Evolutionary conservation across 1,140 invertebrate species (phyloP), one percentile per base, ranked within the genome.

Genomic region (Drosophila sproati): DNA sequence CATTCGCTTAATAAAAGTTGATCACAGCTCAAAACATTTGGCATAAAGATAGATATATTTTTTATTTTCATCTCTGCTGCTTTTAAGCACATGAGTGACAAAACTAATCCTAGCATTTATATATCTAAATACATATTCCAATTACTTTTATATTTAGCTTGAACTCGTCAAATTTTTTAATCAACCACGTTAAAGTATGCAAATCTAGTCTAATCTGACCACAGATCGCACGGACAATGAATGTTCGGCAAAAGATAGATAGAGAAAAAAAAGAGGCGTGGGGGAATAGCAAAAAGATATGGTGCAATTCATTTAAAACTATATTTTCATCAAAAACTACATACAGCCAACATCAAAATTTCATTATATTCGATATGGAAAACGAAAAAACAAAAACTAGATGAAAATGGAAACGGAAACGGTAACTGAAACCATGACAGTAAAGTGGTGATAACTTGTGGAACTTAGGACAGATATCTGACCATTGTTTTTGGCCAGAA

Each of bases 401-500:
- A 47, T 5, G 5, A 43, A 6, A 37, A 2, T 6, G 39, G n/a
- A 52, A 39, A 32, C 34, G 7, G 63, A 68, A 59, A 70, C 59
- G 52, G 50, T 67, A 80, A 68, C 62, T 54, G 37, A 68, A 71
- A 48, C 39, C 34, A 12, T 54, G 66, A 60, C 72, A 86, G 57
- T 80, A 83, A 83, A 82, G 70, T 77, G 77, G 73, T 80, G 76
- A 88, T 87, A 88, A 88, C 80, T 88, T 87, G 83, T 87, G 70
- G 71, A 60, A 29, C 43, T 60, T 55, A 39, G 47, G 41, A 54
- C 68, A 37, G 68, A 48, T 56, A 4, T 34, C 5, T n/a, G 12
- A 8, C 1, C 60, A 74, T 56, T 62, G 57, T 74, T 70, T 62
- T 70, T 74, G 41, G 63, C 35, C 32, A 35, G 54, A 35, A 75